phyloP scores from a whole-genome alignment of 2,797 vertebrate genomes.

The Hafferia zeledoni region DNA sequence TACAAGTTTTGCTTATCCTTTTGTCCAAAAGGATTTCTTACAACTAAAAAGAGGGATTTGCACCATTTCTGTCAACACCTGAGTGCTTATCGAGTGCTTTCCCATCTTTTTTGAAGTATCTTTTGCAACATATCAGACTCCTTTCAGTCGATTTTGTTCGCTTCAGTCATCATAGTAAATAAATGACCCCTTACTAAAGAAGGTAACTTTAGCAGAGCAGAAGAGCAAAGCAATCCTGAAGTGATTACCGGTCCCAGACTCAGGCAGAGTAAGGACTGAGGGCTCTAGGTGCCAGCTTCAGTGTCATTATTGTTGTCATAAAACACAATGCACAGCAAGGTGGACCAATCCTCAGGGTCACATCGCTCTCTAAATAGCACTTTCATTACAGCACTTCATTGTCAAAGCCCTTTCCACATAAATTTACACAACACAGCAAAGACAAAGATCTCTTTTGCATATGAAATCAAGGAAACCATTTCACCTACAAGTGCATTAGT shows the following conservation, averaged over 20 bases:
- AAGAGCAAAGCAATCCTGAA: conserved; percentile 45
- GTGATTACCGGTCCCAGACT: not conserved
- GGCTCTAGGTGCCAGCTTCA: not conserved
- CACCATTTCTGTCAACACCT: not conserved
- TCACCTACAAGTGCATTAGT: not conserved
- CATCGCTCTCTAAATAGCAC: conserved; percentile 21
- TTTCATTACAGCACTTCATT: conserved; percentile 54
- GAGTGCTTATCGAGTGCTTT: not conserved
- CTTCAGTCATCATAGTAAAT: not conserved
- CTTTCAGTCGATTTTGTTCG: not conserved
- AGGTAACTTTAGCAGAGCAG: conserved; percentile 34
- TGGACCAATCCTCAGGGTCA: not conserved
- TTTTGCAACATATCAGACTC: not conserved
- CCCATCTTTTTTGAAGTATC: not conserved
- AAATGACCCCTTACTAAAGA: not conserved
- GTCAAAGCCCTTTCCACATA: conserved; percentile 62
- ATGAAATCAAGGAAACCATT: not conserved
- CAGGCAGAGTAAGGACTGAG: conserved; percentile 5
- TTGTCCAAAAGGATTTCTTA: not conserved
- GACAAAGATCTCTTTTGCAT: conserved; percentile 22
- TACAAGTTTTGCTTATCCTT: not conserved
- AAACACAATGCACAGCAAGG: conserved; percentile 43
- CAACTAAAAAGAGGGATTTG: conserved; percentile 7
- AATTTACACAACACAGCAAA: conserved; percentile 10
- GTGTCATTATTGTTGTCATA: not conserved